phyloP scores from a whole-genome alignment of 2,113 vertebrate genomes.

The Origma solitaria region DNA sequence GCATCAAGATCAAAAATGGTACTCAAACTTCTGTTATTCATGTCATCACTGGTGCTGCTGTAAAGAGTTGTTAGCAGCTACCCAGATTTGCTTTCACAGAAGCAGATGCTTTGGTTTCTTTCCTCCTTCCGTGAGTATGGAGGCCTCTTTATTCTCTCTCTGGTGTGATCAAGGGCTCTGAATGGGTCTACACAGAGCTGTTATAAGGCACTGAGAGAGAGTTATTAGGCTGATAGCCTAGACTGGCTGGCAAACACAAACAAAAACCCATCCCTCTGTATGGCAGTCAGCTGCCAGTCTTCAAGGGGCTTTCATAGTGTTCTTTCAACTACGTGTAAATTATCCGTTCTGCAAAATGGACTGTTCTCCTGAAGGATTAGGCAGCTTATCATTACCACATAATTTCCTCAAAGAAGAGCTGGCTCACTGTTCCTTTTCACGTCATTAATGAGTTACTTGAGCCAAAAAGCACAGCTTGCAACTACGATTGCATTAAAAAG shows the following conservation, averaged over 20 bases:
- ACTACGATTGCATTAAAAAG: neutral
- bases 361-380: constrained; percentile 26
- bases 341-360: constrained; percentile 27
- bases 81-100: constrained; percentile 23
- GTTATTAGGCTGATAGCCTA: constrained; percentile 41
- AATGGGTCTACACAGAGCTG: neutral
- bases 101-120: constrained; percentile 29
- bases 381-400: constrained; percentile 30
- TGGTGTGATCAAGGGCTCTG: neutral
- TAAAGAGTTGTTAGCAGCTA: neutral
- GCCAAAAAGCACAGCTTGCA: constrained; percentile 37
- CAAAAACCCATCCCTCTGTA: neutral
- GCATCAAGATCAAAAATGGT: neutral
- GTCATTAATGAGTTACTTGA: constrained; percentile 28
- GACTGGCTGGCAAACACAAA: constrained; percentile 22
- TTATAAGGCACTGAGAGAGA: constrained; percentile 1
- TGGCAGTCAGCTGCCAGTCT: constrained; percentile 22
- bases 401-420: constrained; percentile 36
- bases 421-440: constrained; percentile 33
- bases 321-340: constrained; percentile 33
- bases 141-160: constrained; percentile 14
- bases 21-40: neutral
- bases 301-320: constrained; percentile 32
- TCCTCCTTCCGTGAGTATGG: neutral
- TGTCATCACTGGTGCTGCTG: neutral